A percentile compares a stretch with the other conserved stretches of the same genome.
phyloP scores from a whole-genome alignment of 2,888 invertebrate genomes.

The Halictus quadricinctus region DNA sequence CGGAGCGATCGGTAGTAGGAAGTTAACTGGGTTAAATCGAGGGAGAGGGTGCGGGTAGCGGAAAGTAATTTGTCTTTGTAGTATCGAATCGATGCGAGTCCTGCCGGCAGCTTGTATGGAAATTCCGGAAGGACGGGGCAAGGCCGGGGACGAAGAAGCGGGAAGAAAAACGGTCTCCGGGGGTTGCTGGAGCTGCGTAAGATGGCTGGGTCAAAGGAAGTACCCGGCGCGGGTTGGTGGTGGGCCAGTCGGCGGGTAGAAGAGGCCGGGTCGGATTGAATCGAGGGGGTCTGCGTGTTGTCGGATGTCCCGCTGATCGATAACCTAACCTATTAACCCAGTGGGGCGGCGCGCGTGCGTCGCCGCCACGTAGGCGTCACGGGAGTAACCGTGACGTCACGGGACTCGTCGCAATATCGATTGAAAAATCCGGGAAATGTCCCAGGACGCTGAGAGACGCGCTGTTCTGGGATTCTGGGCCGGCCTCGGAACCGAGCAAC shows the following conservation, averaged over 20 bases:
- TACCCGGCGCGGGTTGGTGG: conserved; percentile 30
- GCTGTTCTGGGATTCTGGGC: conserved; percentile 72
- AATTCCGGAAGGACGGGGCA: conserved; percentile 56
- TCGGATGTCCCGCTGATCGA: conserved; percentile 78
- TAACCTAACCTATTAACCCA: conserved; percentile 82
- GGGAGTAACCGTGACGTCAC: conserved; percentile 76
- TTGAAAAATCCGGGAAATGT: conserved; percentile 77
- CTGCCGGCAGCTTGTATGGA: conserved; percentile 42
- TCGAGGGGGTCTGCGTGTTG: conserved; percentile 69
- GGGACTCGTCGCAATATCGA: conserved; percentile 76
- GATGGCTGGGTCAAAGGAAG: conserved; percentile 23
- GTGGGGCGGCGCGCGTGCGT: conserved; percentile 70
- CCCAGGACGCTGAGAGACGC: conserved; percentile 69
- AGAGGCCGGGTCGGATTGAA: conserved; percentile 70
- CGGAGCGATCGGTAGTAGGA: not conserved
- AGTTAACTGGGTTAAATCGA: conserved; percentile 24
- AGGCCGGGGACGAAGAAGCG: conserved; percentile 7
- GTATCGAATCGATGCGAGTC: conserved; percentile 50
- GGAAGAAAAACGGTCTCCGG: conserved; percentile 25
- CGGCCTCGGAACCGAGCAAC: conserved; percentile 31
- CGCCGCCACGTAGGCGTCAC: conserved; percentile 68
- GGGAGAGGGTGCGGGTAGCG: not conserved
- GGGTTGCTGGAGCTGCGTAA: conserved; percentile 47
- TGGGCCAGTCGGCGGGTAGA: conserved; percentile 39
- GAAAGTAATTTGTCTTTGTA: conserved; percentile 43